These are phyloP conservation scores for Nomada ferruginata DNA, from an alignment of 2,888 invertebrate species.

Conservation along the genomic window DNA sequence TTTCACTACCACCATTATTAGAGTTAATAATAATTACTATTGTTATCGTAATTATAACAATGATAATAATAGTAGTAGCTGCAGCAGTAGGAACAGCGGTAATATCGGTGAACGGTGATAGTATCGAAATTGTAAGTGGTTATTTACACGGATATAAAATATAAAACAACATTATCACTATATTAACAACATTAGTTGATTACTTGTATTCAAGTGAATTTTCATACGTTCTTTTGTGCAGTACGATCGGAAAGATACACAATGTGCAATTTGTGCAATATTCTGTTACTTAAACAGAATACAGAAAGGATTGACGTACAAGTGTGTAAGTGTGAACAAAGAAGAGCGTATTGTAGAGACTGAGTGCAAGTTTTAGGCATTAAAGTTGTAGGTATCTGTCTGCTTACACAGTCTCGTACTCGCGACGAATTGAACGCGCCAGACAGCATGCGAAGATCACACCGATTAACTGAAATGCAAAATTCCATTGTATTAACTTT, in stretches of 20 bases:
- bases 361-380: conserved; percentile 55
- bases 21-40: background rate
- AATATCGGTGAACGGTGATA: background rate
- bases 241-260: conserved; percentile 26
- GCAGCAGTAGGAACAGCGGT: background rate
- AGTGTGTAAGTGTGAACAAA: conserved; percentile 76
- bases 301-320: conserved; percentile 66
- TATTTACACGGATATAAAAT: conserved; percentile 11
- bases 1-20: background rate
- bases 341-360: conserved; percentile 35
- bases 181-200: background rate
- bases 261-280: conserved; percentile 54
- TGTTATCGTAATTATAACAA: background rate
- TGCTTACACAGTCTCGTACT: conserved; percentile 93
- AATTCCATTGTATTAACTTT: conserved; percentile 22
- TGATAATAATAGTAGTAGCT: background rate
- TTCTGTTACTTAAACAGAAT: conserved; percentile 36
- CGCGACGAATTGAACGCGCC: conserved; percentile 95
- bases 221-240: conserved; percentile 43
- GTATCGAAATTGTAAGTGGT: conserved; percentile 18
- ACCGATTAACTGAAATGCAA: conserved; percentile 90
- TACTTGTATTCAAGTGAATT: conserved; percentile 23
- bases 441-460: conserved; percentile 96
- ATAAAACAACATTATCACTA: conserved; percentile 19
- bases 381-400: conserved; percentile 52